These are phyloP conservation scores for Microplitis manilae DNA, from an alignment of 2,888 invertebrate genomes.

Conservation along the genomic window DNA sequence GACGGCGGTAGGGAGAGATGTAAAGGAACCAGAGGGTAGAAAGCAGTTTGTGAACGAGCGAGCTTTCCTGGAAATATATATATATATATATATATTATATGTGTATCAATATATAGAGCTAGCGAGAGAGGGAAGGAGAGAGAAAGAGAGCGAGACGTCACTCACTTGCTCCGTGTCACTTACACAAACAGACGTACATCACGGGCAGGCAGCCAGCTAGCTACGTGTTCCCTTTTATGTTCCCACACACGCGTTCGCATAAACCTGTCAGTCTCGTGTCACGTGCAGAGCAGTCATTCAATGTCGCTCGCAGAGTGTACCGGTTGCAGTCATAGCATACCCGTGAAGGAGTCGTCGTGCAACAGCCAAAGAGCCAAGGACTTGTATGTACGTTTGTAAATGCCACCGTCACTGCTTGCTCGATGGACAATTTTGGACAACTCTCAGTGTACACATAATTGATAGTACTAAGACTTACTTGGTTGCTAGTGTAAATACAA, in stretches of 20 bases:
- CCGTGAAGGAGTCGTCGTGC: conserved; percentile 45
- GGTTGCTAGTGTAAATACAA: too few species aligned
- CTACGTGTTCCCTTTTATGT: conserved; percentile 69
- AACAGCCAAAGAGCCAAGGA: conserved; percentile 36
- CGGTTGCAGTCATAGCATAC: conserved; percentile 51
- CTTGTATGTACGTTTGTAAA: not conserved
- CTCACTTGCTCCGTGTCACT: conserved; percentile 70
- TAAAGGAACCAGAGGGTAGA: conserved; percentile 18
- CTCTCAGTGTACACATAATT: not conserved
- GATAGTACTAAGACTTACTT: not conserved
- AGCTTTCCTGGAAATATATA: conserved; percentile 19
- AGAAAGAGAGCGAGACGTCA: conserved; percentile 63
- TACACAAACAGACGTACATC: conserved; percentile 72
- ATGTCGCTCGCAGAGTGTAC: conserved; percentile 65
- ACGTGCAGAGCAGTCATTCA: conserved; percentile 71
- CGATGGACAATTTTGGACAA: too few species aligned
- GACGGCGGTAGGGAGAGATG: conserved; percentile 20
- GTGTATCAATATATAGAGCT: conserved; percentile 14
- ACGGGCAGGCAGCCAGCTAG: conserved; percentile 64
- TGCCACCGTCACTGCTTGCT: too few species aligned
- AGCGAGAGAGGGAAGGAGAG: not conserved
- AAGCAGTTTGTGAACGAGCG: conserved; percentile 24
- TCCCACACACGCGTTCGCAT: conserved; percentile 69
- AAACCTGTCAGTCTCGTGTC: conserved; percentile 72
- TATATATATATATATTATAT: not conserved